Conservation (phyloP, 2,113 vertebrate species). For the Heterotis niloticus region DNA sequence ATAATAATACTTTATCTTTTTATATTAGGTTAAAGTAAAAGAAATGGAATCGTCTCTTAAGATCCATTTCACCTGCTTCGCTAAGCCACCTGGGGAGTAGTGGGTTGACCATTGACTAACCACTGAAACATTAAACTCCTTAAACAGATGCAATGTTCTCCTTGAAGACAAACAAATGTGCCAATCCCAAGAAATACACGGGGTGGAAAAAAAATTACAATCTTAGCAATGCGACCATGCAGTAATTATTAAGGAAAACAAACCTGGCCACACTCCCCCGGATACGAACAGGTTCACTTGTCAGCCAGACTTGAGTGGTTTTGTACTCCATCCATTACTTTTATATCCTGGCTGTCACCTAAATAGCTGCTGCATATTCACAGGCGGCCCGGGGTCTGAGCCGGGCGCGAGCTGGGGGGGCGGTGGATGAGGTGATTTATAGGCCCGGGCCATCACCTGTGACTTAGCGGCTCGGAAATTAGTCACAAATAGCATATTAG, state of each 20-base stretch:
- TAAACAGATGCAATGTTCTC: conserved; percentile 43
- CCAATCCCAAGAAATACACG: conserved; percentile 50
- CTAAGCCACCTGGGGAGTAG: neutral
- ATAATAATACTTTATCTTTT: too few relatives aligned
- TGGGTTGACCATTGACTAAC: conserved; percentile 24
- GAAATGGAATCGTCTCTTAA: conserved; percentile 11
- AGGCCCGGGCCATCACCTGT: conserved; percentile 83
- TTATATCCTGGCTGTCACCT: conserved; percentile 80
- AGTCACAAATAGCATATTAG: conserved; percentile 99
- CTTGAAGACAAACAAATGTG: neutral
- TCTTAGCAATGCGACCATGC: conserved; percentile 65
- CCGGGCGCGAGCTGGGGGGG: conserved; percentile 47
- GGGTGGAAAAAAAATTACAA: conserved; percentile 57
- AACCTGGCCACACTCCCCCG: conserved; percentile 49
- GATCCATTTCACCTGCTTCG: neutral
- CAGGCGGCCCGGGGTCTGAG: conserved; percentile 51
- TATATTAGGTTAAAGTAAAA: neutral
- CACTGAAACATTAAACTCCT: conserved; percentile 62
- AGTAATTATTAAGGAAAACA: conserved; percentile 80
- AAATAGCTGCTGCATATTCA: conserved; percentile 87
- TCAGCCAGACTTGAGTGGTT: conserved; percentile 67
- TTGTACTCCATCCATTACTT: conserved; percentile 80
- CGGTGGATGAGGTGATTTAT: conserved; percentile 76
- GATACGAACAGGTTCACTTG: conserved; percentile 68
- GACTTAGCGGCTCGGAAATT: conserved; percentile 89